phyloP scores from a whole-genome alignment of 2,113 vertebrate genomes.

The Ictalurus punctatus region DNA sequence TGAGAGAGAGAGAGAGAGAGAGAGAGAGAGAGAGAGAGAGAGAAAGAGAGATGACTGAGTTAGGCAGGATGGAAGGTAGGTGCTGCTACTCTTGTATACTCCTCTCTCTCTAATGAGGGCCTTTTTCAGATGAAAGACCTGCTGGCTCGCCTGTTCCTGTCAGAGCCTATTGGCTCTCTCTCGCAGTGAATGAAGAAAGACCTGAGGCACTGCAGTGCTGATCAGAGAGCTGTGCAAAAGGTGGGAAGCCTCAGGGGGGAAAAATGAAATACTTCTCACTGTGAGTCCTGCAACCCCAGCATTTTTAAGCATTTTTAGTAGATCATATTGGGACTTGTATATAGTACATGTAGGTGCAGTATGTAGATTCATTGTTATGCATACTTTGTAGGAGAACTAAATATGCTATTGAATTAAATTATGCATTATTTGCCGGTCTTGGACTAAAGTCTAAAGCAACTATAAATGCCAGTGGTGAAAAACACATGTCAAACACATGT shows the following conservation, averaged over 20 bases:
- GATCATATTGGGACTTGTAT: slow-evolving; percentile 2
- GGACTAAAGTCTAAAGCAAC: neutral
- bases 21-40: too few relatives aligned
- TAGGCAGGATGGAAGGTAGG: slow-evolving; percentile 27
- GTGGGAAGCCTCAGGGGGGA: slow-evolving; percentile 7
- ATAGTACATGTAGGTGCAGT: neutral
- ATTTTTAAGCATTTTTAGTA: neutral
- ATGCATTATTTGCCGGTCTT: neutral
- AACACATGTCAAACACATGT: neutral
- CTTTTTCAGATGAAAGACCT: slow-evolving; percentile 54
- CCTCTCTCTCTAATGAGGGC: slow-evolving; percentile 51
- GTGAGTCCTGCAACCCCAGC: slow-evolving; percentile 15
- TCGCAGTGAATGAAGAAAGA: slow-evolving; percentile 41
- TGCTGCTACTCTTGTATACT: slow-evolving; percentile 35
- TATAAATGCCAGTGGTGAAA: neutral
- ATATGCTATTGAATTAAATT: neutral
- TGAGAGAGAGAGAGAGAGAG: too few relatives aligned
- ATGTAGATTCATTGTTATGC: neutral
- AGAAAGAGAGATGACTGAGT: neutral
- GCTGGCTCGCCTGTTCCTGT: slow-evolving; percentile 49
- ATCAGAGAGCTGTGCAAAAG: slow-evolving; percentile 44
- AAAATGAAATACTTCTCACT: neutral
- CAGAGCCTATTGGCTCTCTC: slow-evolving; percentile 43
- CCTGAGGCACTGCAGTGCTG: slow-evolving; percentile 41
- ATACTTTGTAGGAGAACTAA: neutral